Conservation (phyloP, 2,797 vertebrate species). For the Oryzias dopingdopingensis region DNA sequence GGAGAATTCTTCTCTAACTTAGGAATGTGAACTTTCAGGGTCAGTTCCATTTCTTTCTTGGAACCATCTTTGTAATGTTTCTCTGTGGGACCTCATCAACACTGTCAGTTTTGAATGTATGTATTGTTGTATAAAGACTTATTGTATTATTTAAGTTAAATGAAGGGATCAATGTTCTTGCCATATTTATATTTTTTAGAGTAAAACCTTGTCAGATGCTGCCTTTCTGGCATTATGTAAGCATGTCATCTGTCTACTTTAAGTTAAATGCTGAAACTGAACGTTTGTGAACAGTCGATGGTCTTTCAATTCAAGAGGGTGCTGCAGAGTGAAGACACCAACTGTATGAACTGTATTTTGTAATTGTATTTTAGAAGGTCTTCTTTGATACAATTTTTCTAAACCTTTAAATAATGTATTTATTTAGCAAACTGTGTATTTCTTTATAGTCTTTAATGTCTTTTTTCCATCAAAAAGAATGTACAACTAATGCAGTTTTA, state of each 20-base stretch:
- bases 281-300: constrained; percentile 8
- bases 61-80: constrained; percentile 9
- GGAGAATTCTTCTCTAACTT: neutral
- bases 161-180: constrained; percentile 69
- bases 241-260: neutral
- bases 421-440: constrained; percentile 40
- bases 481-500: neutral
- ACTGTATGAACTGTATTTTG: constrained; percentile 16
- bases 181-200: constrained; percentile 51
- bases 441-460: neutral
- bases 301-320: constrained; percentile 20
- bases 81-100: constrained; percentile 43
- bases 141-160: constrained; percentile 50
- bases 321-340: constrained; percentile 25
- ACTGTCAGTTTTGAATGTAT: constrained; percentile 17
- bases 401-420: constrained; percentile 43
- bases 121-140: constrained; percentile 34
- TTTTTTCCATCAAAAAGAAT: constrained; percentile 11
- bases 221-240: neutral
- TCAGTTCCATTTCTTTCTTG: constrained; percentile 15
- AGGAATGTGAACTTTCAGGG: constrained; percentile 7
- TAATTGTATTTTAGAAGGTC: constrained; percentile 34
- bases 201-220: constrained; percentile 46
- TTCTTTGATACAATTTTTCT: constrained; percentile 24
- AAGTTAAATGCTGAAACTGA: constrained; percentile 7